A percentile compares a stretch with the other conserved stretches of the same genome.
phyloP scores from a whole-genome alignment of 2,888 invertebrate species.

The Leucophenga montana region DNA sequence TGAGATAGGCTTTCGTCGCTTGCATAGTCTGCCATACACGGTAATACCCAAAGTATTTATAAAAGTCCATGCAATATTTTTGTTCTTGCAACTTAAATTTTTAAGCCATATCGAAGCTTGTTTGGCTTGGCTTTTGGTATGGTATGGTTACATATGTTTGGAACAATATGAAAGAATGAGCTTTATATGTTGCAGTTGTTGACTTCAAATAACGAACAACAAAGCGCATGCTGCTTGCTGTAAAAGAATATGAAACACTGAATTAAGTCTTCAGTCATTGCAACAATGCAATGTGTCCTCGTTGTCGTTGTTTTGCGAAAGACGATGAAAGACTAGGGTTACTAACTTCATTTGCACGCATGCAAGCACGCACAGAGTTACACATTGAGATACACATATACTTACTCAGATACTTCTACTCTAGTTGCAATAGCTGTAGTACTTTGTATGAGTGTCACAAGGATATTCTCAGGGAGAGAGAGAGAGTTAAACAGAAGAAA shows the following conservation, averaged over 20 bases:
- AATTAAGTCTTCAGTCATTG: constrained; percentile 61
- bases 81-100: too few relatives aligned
- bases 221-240: background rate
- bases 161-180: constrained; percentile 3
- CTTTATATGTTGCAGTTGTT: background rate
- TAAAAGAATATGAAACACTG: constrained; percentile 37
- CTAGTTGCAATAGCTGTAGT: background rate
- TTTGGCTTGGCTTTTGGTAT: too few relatives aligned
- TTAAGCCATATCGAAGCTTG: too few relatives aligned
- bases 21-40: too few relatives aligned
- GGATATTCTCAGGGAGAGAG: background rate
- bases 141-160: too few relatives aligned
- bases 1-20: too few relatives aligned
- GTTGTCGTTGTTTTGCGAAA: constrained; percentile 36
- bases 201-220: background rate
- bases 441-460: constrained; percentile 26
- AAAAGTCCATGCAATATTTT: too few relatives aligned
- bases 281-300: constrained; percentile 57
- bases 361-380: background rate
- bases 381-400: background rate
- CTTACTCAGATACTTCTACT: background rate
- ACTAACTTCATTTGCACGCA: constrained; percentile 64
- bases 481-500: background rate
- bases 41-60: too few relatives aligned
- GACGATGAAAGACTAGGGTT: constrained; percentile 51